A percentile compares a stretch with the other conserved stretches of the same genome.
These are phyloP conservation scores for Hypotaenidia okinawae DNA, from an alignment of 2,797 vertebrate species.

Conservation along the genomic window DNA sequence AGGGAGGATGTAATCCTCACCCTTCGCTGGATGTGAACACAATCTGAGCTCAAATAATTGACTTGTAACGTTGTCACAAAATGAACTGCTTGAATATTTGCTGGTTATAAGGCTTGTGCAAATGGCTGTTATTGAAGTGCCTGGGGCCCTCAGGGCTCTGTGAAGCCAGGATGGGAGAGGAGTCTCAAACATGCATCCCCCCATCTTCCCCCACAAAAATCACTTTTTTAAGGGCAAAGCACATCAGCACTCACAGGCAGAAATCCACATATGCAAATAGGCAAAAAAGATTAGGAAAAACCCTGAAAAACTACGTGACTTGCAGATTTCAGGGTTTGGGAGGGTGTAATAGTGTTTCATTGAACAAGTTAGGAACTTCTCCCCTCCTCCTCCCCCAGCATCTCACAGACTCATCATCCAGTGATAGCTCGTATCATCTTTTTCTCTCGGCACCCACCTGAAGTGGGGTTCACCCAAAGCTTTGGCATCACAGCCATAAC, in stretches of 20 bases:
- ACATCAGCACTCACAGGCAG: background rate
- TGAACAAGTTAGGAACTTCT: background rate
- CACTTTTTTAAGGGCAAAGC: background rate
- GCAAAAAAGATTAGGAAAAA: background rate
- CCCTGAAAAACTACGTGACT: background rate
- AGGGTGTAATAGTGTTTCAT: background rate
- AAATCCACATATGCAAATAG: background rate
- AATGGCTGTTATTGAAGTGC: background rate
- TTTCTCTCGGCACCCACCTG: background rate
- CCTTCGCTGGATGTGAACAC: background rate
- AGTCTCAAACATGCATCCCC: background rate
- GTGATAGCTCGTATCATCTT: fast-evolving
- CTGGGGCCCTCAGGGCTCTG: background rate
- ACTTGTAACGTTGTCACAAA: background rate
- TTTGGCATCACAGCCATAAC: background rate
- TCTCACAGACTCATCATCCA: background rate
- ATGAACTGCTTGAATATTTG: constrained; percentile 8
- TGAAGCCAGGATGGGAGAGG: background rate
- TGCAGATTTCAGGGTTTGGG: background rate
- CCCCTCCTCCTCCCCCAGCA: background rate
- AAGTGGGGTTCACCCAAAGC: background rate
- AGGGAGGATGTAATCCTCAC: background rate
- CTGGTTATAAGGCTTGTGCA: background rate
- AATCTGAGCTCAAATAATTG: background rate
- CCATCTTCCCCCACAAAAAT: background rate